phyloP scores from a whole-genome alignment of 2,113 vertebrate genomes.

The Aythya baeri region DNA sequence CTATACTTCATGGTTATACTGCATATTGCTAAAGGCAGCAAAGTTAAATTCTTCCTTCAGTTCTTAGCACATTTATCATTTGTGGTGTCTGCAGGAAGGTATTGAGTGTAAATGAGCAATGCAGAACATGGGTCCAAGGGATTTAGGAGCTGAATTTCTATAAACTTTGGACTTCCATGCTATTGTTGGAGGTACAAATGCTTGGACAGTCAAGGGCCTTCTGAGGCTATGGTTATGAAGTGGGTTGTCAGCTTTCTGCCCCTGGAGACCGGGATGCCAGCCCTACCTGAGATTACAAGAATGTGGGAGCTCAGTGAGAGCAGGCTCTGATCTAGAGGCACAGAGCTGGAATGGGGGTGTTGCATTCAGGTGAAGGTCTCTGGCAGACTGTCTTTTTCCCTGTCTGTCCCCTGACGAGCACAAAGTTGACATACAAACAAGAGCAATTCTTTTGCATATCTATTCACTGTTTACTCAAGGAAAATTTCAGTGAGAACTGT shows the following conservation, averaged over 20 bases:
- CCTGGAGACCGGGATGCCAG: not conserved
- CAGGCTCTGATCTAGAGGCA: not conserved
- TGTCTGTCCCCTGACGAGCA: not conserved
- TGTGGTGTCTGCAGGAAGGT: not conserved
- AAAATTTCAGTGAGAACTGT: not conserved
- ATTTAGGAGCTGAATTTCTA: not conserved
- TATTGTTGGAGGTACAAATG: not conserved
- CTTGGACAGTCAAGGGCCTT: not conserved
- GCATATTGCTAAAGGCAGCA: not conserved
- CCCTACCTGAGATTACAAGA: not conserved
- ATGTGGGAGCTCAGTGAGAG: not conserved
- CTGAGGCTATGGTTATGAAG: not conserved
- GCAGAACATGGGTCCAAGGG: not conserved
- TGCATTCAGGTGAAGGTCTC: not conserved
- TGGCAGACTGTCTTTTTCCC: not conserved
- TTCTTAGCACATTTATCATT: not conserved
- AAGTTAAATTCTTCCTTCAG: slow-evolving; percentile 8
- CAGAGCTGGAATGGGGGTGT: not conserved
- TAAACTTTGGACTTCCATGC: not conserved
- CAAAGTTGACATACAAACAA: not conserved
- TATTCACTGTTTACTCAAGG: not conserved
- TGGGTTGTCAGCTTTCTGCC: not conserved
- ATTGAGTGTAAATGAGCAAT: not conserved
- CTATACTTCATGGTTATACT: not conserved
- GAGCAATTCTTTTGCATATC: not conserved